Evolutionary conservation across 2,113 vertebrate genomes (phyloP), one percentile per base, ranked within the genome.

Genomic region (Scopus umbretta): DNA sequence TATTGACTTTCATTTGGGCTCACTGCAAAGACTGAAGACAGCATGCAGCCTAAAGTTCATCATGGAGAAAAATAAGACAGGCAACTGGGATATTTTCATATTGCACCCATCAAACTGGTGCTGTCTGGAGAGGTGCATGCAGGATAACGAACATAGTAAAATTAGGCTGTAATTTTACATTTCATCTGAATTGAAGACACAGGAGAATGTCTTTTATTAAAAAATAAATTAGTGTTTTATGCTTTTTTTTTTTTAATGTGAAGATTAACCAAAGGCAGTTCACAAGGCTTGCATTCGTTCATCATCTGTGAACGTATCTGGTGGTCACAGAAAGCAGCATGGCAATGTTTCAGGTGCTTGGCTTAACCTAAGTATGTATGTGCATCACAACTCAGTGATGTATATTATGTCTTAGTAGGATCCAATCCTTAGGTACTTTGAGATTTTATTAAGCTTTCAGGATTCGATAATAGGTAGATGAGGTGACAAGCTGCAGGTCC

Each of bases 61-160:
- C 15, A 17, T 4, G 43, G 56, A 32, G 36, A n/a, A 32, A 40
- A 86, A 6, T 8, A 23, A 47, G 36, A 12, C 52, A 55, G 27
- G 27, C 16, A 56, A 26, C 16, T 21, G 29, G 23, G 22, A 1
- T 0, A 1, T 23, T 43, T n/a, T 32, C 50, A 7, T 20, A 11
- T 13, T 59, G 52, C 16, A 36, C 13, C 43, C 73, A 32, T 59
- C 11, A 19, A 78, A 9, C 10, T 7, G 23, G 22, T 52, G 34
- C 58, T 83, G n/a, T n/a, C 43, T 52, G 36, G 29, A 76, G 40
- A 53, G 23, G 8, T 4, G 34, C 53, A 10, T 8, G 9, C 55
- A 47, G 58, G 45, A 25, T 49, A 88, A 25, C 47, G 19, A 15
- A 26, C 13, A 13, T 32, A 22, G 16, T 2, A 42, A 59, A 63